Evolutionary conservation across 1,140 invertebrate genomes (phyloP), one percentile per base, ranked within the genome.

Genomic region (Frieseomelitta varia): DNA sequence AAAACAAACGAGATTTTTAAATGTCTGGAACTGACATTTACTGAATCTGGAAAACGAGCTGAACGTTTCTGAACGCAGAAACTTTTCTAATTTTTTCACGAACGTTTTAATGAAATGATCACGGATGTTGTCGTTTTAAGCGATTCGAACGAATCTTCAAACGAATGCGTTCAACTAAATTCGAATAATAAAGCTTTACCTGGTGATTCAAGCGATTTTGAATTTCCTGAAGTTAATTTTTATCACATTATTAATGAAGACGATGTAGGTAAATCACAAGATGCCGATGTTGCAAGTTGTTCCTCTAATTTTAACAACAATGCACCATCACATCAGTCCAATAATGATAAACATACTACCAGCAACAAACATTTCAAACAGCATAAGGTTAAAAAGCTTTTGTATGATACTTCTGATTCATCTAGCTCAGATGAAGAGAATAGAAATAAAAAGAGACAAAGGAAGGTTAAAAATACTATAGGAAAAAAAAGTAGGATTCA

Each of bases 171-270:
- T 17, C 39, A 76, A 19, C 21, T 51, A 14, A 53, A 51, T 53
- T 24, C 24, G 21, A 56, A 27, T 63, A 63, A 11, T 27, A 21
- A 21, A 53, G 6, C 6, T 30, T 27, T 2, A 8, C 2, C 11
- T 34, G 53, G 3, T 34, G 68, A 85, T 67, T 58, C 24, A 27
- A 84, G 24, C 21, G 84, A 88, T 12, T 86, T 87, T n/a, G 84
- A 92, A 58, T 86, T 91, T 79, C 89, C 91, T 11, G 84, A 87
- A 47, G 84, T 93, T 15, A 75, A 88, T 21, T 91, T 91, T 68
- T 47, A 85, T 77, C 80, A 86, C 61, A 17, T 56, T 0, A 47
- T 19, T 15, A 39, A 53, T 61, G 34, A 21, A 17, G 56, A 75
- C 10, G n/a, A 86, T 53, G 61, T 47, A 65, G 10, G 3, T 47